Conservation (phyloP, 2,888 invertebrate species). For the Agrilus biguttatus region DNA sequence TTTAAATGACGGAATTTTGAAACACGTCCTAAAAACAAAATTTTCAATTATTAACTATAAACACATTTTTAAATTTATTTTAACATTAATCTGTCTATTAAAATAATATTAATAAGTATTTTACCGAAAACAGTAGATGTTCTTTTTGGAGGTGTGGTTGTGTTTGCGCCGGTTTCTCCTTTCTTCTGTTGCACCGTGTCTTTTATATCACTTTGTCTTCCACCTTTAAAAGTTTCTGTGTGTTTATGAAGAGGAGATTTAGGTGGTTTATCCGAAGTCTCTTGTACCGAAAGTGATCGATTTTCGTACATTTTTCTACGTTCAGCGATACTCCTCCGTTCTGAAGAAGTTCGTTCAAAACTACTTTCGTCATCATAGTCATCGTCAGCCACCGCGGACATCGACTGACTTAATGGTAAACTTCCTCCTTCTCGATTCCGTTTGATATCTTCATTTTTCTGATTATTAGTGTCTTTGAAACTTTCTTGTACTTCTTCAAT, state of each 20-base stretch:
- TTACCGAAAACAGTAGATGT: constrained; percentile 76
- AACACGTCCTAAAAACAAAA: constrained; percentile 46
- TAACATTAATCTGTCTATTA: too few relatives aligned
- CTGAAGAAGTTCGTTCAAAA: constrained; percentile 44
- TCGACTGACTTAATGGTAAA: constrained; percentile 33
- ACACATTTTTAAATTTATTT: background rate
- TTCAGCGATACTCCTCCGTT: constrained; percentile 63
- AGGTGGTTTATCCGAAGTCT: constrained; percentile 46
- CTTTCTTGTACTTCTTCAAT: constrained; percentile 7
- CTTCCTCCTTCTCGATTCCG: constrained; percentile 39
- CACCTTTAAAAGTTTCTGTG: constrained; percentile 53
- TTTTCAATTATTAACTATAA: background rate
- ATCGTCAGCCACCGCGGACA: background rate
- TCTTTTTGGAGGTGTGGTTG: constrained; percentile 56
- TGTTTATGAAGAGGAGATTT: constrained; percentile 62
- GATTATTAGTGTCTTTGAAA: background rate
- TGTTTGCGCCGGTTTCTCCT: constrained; percentile 25
- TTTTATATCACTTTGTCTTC: constrained; percentile 37
- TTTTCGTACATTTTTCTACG: constrained; percentile 62
- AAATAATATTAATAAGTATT: constrained; percentile 5
- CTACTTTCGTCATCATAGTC: constrained; percentile 34
- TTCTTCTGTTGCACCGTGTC: constrained; percentile 28
- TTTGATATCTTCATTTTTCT: background rate
- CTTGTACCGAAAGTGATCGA: constrained; percentile 53
- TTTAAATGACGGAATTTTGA: constrained; percentile 89